phyloP scores from a whole-genome alignment of 2,113 vertebrate genomes.

The Pimephales promelas region DNA sequence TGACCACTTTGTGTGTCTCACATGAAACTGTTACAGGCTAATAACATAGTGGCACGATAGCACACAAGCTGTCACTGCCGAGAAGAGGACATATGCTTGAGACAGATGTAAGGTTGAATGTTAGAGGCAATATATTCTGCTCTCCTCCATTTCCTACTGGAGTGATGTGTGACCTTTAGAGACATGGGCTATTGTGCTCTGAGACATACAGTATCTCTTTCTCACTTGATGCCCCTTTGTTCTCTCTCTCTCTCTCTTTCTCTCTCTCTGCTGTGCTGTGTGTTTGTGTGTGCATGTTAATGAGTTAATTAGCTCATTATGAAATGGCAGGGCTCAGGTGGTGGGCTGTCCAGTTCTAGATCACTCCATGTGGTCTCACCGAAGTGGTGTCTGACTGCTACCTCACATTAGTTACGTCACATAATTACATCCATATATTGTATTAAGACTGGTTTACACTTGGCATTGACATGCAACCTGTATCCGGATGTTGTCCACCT shows the following conservation, averaged over 20 bases:
- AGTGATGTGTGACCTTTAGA: constrained; percentile 55
- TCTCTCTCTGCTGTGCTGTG: background rate
- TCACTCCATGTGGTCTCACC: background rate
- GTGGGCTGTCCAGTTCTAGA: constrained; percentile 21
- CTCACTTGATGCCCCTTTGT: constrained; percentile 19
- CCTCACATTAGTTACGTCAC: background rate
- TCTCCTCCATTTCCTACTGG: constrained; percentile 33
- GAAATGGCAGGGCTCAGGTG: constrained; percentile 37
- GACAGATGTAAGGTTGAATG: constrained; percentile 37
- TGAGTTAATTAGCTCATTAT: constrained; percentile 53
- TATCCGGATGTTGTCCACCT: too few species aligned
- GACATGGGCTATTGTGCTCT: constrained; percentile 49
- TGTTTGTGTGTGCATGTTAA: constrained; percentile 42
- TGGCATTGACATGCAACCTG: too few species aligned
- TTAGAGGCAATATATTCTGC: constrained; percentile 11
- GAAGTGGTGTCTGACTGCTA: background rate
- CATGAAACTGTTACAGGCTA: background rate
- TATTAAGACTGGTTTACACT: too few species aligned
- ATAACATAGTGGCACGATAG: background rate
- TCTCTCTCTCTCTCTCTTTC: background rate
- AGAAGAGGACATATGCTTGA: constrained; percentile 27
- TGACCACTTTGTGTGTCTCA: background rate
- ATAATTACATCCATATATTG: background rate
- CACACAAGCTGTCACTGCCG: background rate
- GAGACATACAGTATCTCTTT: background rate